Evolutionary conservation across 2,888 invertebrate genomes (phyloP).

Genomic region (Rugalucina vietnamica): DNA sequence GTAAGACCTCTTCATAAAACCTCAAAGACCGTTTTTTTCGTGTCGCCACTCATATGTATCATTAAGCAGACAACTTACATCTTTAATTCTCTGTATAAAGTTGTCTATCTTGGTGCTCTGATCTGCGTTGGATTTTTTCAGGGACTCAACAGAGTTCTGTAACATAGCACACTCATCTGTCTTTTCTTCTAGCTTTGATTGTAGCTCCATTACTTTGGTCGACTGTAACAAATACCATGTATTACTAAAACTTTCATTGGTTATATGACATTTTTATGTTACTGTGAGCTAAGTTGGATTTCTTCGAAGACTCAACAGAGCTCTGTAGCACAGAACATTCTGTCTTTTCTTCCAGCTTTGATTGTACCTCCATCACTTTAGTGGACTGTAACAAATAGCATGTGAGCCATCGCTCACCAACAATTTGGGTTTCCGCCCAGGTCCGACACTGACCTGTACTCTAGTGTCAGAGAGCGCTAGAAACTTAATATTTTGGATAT

Average conservation of each 20-base stretch:
- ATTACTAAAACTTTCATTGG: background rate
- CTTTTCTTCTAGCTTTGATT: constrained; percentile 91
- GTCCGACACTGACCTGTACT: too few relatives aligned
- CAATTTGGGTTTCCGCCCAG: too few relatives aligned
- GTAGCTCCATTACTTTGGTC: constrained; percentile 87
- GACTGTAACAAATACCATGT: constrained; percentile 82
- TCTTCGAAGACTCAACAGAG: background rate
- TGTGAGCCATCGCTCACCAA: too few relatives aligned
- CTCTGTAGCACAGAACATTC: too few relatives aligned
- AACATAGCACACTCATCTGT: constrained; percentile 91
- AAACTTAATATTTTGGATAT: too few relatives aligned
- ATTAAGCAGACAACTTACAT: too few relatives aligned
- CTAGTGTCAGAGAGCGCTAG: too few relatives aligned
- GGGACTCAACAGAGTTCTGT: constrained; percentile 88
- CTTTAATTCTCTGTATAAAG: constrained; percentile 89
- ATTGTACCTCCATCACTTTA: constrained; percentile 88
- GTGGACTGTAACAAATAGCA: constrained; percentile 85
- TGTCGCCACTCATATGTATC: too few relatives aligned
- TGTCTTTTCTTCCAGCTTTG: constrained; percentile 90
- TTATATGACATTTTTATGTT: background rate
- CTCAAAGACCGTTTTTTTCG: too few relatives aligned
- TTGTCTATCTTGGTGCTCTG: constrained; percentile 89
- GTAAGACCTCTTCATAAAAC: too few relatives aligned
- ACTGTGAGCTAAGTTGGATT: background rate
- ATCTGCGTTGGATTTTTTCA: constrained; percentile 89